A percentile compares a stretch with the other conserved stretches of the same genome.
Conservation (phyloP, 2,797 vertebrate species). For the Apodemus agrarius region DNA sequence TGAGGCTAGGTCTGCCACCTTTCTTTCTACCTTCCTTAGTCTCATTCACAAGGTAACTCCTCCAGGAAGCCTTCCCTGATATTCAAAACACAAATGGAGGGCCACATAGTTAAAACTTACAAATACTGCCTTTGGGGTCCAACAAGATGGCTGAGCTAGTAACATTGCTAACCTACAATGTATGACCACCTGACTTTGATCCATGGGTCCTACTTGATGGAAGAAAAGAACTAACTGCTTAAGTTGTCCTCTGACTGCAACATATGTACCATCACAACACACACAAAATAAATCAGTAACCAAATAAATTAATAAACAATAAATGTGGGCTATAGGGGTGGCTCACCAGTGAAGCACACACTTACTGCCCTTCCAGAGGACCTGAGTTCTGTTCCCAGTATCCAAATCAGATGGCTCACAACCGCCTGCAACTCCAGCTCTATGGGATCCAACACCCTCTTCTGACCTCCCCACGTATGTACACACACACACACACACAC, state of each 20-base stretch:
- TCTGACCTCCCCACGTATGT: not conserved
- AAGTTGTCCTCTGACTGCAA: not conserved
- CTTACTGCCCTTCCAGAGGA: not conserved
- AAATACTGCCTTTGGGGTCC: not conserved
- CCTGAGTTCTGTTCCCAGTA: not conserved
- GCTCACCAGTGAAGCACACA: not conserved
- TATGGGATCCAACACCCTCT: not conserved
- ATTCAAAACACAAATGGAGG: not conserved
- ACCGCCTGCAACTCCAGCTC: not conserved
- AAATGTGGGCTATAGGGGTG: no score
- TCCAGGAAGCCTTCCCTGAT: slow-evolving; percentile 39
- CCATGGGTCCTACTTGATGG: not conserved
- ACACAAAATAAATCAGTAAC: not conserved
- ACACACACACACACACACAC: not conserved
- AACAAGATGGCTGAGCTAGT: not conserved
- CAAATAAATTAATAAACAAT: not conserved
- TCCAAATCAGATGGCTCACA: not conserved
- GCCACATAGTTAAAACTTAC: not conserved
- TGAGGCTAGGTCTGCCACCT: not conserved
- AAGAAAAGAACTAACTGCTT: not conserved
- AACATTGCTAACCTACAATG: not conserved
- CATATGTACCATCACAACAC: not conserved
- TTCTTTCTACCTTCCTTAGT: slow-evolving; percentile 22
- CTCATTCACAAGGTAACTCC: not conserved
- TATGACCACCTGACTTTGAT: not conserved